Evolutionary conservation across 2,888 invertebrate species (phyloP), one percentile per base, ranked within the genome.

Genomic region (Allygus modestus): DNA sequence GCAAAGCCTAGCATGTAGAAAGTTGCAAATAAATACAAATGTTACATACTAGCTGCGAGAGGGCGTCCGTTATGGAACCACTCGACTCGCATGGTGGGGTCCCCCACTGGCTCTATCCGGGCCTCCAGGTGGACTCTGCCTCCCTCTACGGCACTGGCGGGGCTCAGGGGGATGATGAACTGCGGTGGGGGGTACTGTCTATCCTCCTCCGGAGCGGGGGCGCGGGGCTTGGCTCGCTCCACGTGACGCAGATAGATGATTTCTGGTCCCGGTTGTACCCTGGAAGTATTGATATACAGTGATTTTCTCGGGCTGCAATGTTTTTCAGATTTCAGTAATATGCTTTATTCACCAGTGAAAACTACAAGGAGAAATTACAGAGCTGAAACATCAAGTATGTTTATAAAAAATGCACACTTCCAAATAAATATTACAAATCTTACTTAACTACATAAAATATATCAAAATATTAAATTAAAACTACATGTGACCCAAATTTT

Each of bases 91-190:
- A 99, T 97, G 81, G 96, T 96, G 87, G 98, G 98, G 91, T 99
- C 99, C 88, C 98, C 98, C 89, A 98, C 97, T 88, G 99, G 99
- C 91, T 97, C 97, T 91, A 99, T 96, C 91, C 98, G 96, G 90
- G 98, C 98, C 92, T 99, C 99, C 93, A 99, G 98, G 92, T 98
- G 98, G 89, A 97, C 95, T 90, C 97, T 95, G 89, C 97, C 86
- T 9, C 87, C 87, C 84, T 87, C 87, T 5, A 94, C 93, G 90
- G 97, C 95, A 88, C 95, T 92, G 87, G 95, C 93, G 91, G 97
- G 96, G 89, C 94, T 94, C 88, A 98, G 92, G 88, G 97, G 97
- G 91, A 97, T 95, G 89, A 97, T 96, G 91, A 98, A 98, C 91
- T 96, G 95, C 86, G 98, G 98, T 88, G 97, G 96, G 89, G 97